These are phyloP conservation scores for Allophyes oxyacanthae DNA, from an alignment of 2,888 invertebrate genomes.

Conservation along the genomic window DNA sequence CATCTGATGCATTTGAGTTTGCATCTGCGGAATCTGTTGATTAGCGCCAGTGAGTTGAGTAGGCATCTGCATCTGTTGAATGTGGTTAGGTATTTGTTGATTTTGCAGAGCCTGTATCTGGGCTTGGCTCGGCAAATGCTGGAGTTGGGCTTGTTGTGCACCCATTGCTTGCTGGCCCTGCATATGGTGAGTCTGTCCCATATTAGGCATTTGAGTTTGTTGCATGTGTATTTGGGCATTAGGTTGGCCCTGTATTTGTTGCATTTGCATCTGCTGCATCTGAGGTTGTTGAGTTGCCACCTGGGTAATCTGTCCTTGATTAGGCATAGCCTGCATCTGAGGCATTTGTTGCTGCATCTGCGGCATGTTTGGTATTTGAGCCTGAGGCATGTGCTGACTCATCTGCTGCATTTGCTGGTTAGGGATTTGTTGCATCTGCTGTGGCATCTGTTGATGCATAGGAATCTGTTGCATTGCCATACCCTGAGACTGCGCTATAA, in stretches of 20 bases:
- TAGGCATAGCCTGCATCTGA: slow-evolving; percentile 85
- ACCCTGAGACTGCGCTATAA: slow-evolving; percentile 85
- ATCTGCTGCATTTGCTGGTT: slow-evolving; percentile 88
- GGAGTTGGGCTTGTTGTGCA: slow-evolving; percentile 85
- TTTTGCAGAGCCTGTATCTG: slow-evolving; percentile 87
- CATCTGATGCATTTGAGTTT: slow-evolving; percentile 86
- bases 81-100: slow-evolving; percentile 89
- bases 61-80: slow-evolving; percentile 87
- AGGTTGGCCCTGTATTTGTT: slow-evolving; percentile 84
- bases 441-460: slow-evolving; percentile 87
- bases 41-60: slow-evolving; percentile 80
- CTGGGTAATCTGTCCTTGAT: slow-evolving; percentile 84
- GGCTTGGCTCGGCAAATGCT: slow-evolving; percentile 85
- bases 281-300: slow-evolving; percentile 84
- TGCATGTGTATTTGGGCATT: slow-evolving; percentile 87
- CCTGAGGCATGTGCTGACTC: slow-evolving; percentile 83
- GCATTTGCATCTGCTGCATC: slow-evolving; percentile 88
- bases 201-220: slow-evolving; percentile 85
- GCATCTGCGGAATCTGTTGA: slow-evolving; percentile 87
- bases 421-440: slow-evolving; percentile 87
- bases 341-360: slow-evolving; percentile 88
- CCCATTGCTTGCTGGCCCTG: slow-evolving; percentile 84
- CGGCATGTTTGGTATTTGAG: slow-evolving; percentile 84
- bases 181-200: slow-evolving; percentile 83
- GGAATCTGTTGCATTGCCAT: slow-evolving; percentile 88